Conservation (phyloP, 2,113 vertebrate genomes). For the Xyliphius kryptos region DNA sequence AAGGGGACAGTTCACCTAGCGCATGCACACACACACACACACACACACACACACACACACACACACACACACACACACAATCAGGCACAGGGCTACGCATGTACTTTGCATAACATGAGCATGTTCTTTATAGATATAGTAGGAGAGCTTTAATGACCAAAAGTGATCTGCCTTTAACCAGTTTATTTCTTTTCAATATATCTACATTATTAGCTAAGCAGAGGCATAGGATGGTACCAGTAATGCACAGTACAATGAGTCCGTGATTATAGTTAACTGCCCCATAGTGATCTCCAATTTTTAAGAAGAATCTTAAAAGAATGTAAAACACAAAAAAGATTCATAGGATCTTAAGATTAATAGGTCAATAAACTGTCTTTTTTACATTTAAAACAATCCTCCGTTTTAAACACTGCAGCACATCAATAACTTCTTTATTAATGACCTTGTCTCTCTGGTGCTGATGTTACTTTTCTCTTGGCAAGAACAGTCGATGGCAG, state of each 20-base stretch:
- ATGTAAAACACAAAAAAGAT: neutral
- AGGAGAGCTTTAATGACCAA: too few relatives aligned
- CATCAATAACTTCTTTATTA: slow-evolving; percentile 13
- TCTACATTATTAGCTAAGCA: too few relatives aligned
- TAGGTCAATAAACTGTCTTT: slow-evolving; percentile 10
- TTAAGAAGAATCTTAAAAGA: slow-evolving; percentile 12
- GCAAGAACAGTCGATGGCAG: slow-evolving; percentile 30
- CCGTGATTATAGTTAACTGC: slow-evolving; percentile 16
- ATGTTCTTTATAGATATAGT: too few relatives aligned
- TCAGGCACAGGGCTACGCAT: too few relatives aligned
- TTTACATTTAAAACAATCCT: slow-evolving; percentile 7
- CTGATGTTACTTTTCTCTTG: slow-evolving; percentile 21
- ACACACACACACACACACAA: too few relatives aligned
- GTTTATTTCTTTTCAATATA: too few relatives aligned
- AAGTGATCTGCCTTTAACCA: too few relatives aligned
- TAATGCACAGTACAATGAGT: slow-evolving; percentile 34
- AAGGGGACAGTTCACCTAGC: slow-evolving; percentile 90
- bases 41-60: neutral
- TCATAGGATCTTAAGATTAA: slow-evolving; percentile 11
- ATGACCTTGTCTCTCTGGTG: slow-evolving; percentile 8
- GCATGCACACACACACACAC: slow-evolving; percentile 7
- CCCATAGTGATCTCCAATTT: slow-evolving; percentile 29
- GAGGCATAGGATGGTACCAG: slow-evolving; percentile 17
- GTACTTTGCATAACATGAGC: too few relatives aligned
- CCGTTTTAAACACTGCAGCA: slow-evolving; percentile 21